Percentiles rank a stretch among this genome's conserved stretches.
Conservation (phyloP, 2,113 vertebrate species). For the Scortum barcoo region DNA sequence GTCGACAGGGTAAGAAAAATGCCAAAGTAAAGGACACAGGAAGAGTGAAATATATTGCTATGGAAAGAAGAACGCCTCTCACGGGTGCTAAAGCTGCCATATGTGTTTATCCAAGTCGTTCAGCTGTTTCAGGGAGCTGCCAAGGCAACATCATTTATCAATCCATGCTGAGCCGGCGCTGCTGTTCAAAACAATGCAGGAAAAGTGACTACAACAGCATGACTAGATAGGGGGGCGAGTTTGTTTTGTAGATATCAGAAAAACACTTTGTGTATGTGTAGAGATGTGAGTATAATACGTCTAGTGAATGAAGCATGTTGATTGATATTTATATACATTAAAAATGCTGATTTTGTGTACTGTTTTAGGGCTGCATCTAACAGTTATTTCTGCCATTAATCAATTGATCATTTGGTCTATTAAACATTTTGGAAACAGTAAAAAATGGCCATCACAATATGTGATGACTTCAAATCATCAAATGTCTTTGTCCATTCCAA, state of each 20-base stretch:
- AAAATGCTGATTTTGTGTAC: background rate
- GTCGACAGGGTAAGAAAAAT: slow-evolving; percentile 79
- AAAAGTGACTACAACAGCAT: slow-evolving; percentile 35
- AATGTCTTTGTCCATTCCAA: no score
- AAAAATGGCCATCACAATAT: no score
- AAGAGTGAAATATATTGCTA: slow-evolving; percentile 70
- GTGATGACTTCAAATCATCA: no score
- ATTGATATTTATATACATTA: background rate
- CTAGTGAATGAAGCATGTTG: background rate
- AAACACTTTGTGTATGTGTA: background rate
- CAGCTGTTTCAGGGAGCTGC: slow-evolving; percentile 69
- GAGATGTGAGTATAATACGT: background rate
- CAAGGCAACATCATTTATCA: slow-evolving; percentile 62
- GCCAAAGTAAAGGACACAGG: slow-evolving; percentile 79
- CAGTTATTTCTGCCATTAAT: no score
- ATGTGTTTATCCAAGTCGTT: slow-evolving; percentile 73
- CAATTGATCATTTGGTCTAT: no score
- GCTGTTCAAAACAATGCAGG: slow-evolving; percentile 12
- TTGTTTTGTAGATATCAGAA: background rate
- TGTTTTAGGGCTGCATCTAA: no score
- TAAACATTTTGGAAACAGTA: no score
- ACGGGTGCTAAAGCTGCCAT: slow-evolving; percentile 69
- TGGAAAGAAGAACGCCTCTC: slow-evolving; percentile 63
- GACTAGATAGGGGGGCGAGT: slow-evolving; percentile 31
- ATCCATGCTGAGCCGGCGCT: background rate